Percentiles rank a stretch among this genome's conserved stretches.
Conservation (phyloP, 1,140 invertebrate genomes). For the Monomorium pharaonis region DNA sequence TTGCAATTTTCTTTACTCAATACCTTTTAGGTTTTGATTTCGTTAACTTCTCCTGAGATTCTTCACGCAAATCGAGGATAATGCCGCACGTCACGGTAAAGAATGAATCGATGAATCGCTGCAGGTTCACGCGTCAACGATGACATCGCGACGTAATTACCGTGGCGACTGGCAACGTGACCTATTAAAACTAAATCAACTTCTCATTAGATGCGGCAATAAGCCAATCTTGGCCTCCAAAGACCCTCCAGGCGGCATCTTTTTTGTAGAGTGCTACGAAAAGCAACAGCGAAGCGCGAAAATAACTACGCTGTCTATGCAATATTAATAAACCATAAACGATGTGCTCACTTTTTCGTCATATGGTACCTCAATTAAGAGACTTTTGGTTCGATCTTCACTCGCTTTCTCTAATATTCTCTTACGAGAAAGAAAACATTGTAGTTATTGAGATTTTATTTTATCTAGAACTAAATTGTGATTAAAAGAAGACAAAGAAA, state of each 20-base stretch:
- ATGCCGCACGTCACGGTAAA: not conserved
- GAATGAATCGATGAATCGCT: conserved; percentile 14
- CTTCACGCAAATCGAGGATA: conserved; percentile 13
- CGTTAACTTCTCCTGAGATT: not conserved
- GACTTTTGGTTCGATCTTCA: not conserved
- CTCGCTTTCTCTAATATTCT: not conserved
- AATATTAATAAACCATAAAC: conserved; percentile 27
- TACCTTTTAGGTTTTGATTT: not conserved
- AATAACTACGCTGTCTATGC: not conserved
- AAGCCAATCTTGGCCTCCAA: not conserved
- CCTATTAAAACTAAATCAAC: conserved; percentile 71
- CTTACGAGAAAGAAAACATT: not conserved
- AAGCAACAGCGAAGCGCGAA: not conserved
- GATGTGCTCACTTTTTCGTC: conserved; percentile 5
- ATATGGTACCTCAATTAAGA: conserved; percentile 1
- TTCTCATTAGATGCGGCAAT: conserved; percentile 60
- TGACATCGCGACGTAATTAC: conserved; percentile 35
- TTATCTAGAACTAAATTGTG: not conserved
- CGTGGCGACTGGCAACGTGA: conserved; percentile 12
- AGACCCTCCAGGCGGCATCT: not conserved
- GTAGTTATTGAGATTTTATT: not conserved
- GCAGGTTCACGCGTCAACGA: not conserved
- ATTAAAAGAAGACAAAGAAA: not conserved
- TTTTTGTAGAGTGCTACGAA: conserved; percentile 11
- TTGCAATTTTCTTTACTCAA: not conserved